Evolutionary conservation across 2,888 invertebrate species (phyloP), one percentile per base, ranked within the genome.

Genomic region (Dicyrtoma fusca): DNA sequence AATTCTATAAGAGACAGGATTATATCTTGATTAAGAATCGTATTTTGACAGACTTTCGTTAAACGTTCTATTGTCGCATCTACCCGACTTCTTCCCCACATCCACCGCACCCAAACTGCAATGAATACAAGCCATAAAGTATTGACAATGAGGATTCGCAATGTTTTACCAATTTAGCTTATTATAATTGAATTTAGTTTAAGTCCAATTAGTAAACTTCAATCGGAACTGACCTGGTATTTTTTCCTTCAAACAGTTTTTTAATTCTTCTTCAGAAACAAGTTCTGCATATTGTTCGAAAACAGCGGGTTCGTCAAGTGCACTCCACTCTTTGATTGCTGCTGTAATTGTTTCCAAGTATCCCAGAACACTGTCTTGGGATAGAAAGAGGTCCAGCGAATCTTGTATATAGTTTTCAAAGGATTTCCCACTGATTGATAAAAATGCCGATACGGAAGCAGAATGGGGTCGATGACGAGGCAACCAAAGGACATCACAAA

Each of bases 61-160:
- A 80, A 74, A 4, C 80, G 74, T 49, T 79, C 80, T 76, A 80
- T 79, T 75, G 78, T 80, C 76, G 77, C 72, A 44, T 80, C 80
- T 63, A 79, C 73, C 17, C 80, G 75, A 66, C 70, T 77, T 8
- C 79, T 63, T 42, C 80, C 80, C 80, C 80, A 80, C 78, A 79
- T 79, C 79, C 79, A 80, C 26, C 80, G 76, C n/a, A 79, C 74
- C 80, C 80, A 80, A n/a, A 77, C 80, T 80, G 65, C 5, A 72
- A 71, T 65, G 64, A 63, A 69, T 26, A 23, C 17, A 72, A 21
- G n/a, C n/a, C n/a, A n/a, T n/a, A n/a, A n/a, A n/a, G n/a, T n/a
- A n/a, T n/a, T n/a, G n/a, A n/a, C n/a, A n/a, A n/a, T n/a, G n/a
- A n/a, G n/a, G n/a, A n/a, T n/a, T n/a, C n/a, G n/a, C n/a, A n/a